Percentiles rank a stretch among this genome's conserved stretches.
phyloP scores from a whole-genome alignment of 1,140 invertebrate genomes.

The Anastatus disparis region DNA sequence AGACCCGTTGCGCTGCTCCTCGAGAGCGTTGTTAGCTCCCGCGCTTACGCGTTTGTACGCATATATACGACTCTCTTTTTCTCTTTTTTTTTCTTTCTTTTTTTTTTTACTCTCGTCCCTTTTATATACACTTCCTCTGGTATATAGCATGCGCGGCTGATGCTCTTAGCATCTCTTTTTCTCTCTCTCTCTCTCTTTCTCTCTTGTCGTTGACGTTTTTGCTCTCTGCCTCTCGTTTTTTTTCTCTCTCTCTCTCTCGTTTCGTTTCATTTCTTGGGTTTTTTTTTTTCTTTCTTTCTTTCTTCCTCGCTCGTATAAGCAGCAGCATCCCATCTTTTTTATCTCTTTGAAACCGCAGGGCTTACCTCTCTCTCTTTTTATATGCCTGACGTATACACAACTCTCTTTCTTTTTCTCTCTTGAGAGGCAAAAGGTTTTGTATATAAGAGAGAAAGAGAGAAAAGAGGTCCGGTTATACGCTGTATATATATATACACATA shows the following conservation, averaged over 20 bases:
- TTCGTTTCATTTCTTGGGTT: neutral
- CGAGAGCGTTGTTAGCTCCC: constrained; percentile 57
- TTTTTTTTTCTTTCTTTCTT: neutral
- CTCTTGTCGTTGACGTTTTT: constrained; percentile 12
- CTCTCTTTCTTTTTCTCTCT: neutral
- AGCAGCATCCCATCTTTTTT: constrained; percentile 29
- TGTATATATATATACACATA: too few relatives aligned
- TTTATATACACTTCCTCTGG: too few relatives aligned
- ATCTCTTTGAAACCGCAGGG: constrained; percentile 14
- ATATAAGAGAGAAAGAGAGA: neutral
- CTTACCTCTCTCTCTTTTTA: neutral
- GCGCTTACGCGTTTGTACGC: constrained; percentile 54
- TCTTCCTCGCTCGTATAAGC: constrained; percentile 10
- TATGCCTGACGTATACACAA: neutral
- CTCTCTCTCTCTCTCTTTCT: neutral
- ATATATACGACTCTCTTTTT: constrained; percentile 5
- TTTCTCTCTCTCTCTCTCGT: constrained; percentile 1
- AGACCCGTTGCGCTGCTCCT: constrained; percentile 59
- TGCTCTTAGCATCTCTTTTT: neutral
- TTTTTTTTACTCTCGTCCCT: too few relatives aligned
- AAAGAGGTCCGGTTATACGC: constrained; percentile 43
- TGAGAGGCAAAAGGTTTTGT: neutral
- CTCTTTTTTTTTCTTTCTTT: too few relatives aligned
- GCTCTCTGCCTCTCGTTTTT: neutral
- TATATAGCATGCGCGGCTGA: too few relatives aligned